These are phyloP conservation scores for Silurus asotus DNA, from an alignment of 2,113 vertebrate genomes.

Conservation along the genomic window DNA sequence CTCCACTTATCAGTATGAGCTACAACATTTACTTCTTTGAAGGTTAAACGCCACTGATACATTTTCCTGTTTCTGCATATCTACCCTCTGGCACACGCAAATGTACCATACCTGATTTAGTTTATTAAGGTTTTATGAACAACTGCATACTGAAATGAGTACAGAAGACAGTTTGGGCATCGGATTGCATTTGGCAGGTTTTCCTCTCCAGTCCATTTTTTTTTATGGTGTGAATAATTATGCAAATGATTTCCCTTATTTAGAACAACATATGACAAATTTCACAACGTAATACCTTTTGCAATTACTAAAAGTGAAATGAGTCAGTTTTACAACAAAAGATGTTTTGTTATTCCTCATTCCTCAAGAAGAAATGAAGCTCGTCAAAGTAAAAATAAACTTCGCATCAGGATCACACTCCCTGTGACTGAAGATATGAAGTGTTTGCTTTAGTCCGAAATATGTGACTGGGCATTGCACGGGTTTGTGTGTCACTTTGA, in stretches of 20 bases:
- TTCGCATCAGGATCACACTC: neutral
- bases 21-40: neutral
- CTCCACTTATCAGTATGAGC: neutral
- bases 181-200: neutral
- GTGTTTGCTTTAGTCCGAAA: neutral
- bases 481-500: conserved; percentile 11
- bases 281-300: neutral
- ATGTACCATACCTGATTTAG: conserved; percentile 3
- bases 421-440: neutral
- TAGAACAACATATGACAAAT: neutral
- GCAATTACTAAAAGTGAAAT: neutral
- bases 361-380: neutral
- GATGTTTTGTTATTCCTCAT: neutral
- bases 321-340: neutral
- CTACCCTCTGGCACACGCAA: neutral
- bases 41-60: neutral
- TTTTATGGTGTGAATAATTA: neutral
- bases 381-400: neutral
- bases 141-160: conserved; percentile 12
- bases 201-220: neutral
- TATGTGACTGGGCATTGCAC: neutral
- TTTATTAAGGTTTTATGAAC: conserved; percentile 7
- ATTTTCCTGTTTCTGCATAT: neutral
- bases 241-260: neutral
- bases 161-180: neutral